These are phyloP conservation scores for Dipodomys merriami DNA, from an alignment of 2,113 vertebrate species.

Conservation along the genomic window DNA sequence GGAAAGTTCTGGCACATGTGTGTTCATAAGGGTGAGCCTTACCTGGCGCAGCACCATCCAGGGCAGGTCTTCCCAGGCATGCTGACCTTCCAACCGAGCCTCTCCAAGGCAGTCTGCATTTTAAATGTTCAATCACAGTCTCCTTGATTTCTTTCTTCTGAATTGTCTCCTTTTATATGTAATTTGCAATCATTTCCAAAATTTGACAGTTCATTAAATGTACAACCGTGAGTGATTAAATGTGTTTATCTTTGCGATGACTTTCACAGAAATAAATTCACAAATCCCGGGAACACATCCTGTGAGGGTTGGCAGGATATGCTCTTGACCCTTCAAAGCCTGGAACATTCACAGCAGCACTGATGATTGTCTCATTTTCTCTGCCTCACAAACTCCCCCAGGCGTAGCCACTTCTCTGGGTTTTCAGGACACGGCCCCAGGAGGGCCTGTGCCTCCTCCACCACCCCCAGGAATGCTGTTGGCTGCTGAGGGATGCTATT, in stretches of 20 bases:
- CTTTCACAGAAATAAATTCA: slow-evolving; percentile 56
- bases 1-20: background rate
- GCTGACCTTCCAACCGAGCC: background rate
- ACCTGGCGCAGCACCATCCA: accelerated
- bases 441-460: background rate
- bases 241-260: slow-evolving; percentile 66
- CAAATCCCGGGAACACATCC: background rate
- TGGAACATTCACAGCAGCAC: background rate
- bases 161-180: slow-evolving; percentile 65
- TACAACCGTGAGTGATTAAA: slow-evolving; percentile 48
- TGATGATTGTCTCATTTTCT: background rate
- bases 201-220: slow-evolving; percentile 71
- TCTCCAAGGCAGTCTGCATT: slow-evolving; percentile 28
- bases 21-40: background rate
- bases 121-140: slow-evolving; percentile 59
- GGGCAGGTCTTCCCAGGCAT: background rate
- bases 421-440: background rate
- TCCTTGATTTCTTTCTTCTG: slow-evolving; percentile 1
- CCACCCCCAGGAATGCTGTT: slow-evolving; percentile 28
- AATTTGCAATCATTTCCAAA: slow-evolving; percentile 75
- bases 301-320: background rate
- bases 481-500: background rate
- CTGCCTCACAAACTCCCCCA: background rate
- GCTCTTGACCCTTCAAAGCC: background rate
- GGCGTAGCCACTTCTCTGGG: background rate